Evolutionary conservation across 2,888 invertebrate species (phyloP), one percentile per base, ranked within the genome.

Genomic region (Eilema caniola): DNA sequence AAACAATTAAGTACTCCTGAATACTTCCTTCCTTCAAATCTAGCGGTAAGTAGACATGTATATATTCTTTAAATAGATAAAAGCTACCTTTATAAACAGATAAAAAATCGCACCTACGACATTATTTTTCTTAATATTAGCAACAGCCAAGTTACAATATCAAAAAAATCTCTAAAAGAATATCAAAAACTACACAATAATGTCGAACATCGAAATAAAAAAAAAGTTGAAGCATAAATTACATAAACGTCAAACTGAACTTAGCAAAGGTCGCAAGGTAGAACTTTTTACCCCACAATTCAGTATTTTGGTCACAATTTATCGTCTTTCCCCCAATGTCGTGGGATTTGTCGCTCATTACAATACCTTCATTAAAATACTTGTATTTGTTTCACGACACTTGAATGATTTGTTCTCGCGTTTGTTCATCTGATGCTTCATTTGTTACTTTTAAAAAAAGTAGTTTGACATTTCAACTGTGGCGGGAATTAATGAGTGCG

Each of bases 361-460:
- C 86, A 69, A 69, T 72, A 82, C 88, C 86, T 89, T 94, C 94
- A 93, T 95, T 95, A 95, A 95, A 92, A 94, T 94, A 90, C 85
- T 91, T 90, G 85, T 84, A 90, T 93, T 93, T 88, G 92, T 92
- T 65, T 61, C 23, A 61, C 84, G 92, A 91, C 92, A 89, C 84
- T 81, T 57, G 77, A 74, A 90, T 93, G 92, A 94, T 94, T 94
- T 93, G 92, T 93, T 90, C 84, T 81, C 88, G 78, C 86, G 87
- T 87, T 86, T 88, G 85, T 85, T 86, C 87, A 85, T 65, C 66
- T 73, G 62, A 82, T 71, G 80, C 74, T 62, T 74, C 83, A 76
- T 82, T 83, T 74, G 78, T 82, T 78, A 73, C 57, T 63, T 75
- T 78, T 41, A 76, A 82, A 82, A 83, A 82, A 75, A 63, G 61